These are phyloP conservation scores for Phocoena phocoena DNA, from an alignment of 2,113 vertebrate species.

Conservation along the genomic window DNA sequence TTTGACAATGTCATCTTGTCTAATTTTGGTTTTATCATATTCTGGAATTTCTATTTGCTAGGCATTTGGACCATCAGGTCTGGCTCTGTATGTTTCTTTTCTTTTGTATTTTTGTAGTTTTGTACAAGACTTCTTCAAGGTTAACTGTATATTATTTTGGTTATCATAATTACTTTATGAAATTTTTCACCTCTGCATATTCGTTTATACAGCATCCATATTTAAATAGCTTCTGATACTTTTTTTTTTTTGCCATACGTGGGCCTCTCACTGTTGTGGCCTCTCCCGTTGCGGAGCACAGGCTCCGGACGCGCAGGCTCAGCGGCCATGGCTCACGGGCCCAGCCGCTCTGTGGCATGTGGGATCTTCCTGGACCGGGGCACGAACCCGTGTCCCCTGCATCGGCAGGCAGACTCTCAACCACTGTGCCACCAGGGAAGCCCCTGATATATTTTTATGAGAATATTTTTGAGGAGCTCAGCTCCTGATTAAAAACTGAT, in stretches of 20 bases:
- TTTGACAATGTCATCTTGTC: neutral
- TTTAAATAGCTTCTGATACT: neutral
- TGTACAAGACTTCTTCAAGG: neutral
- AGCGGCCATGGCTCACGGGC: no score
- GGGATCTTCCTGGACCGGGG: no score
- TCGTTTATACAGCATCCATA: neutral
- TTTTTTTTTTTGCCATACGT: no score
- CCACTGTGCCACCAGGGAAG: no score
- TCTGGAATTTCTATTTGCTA: neutral
- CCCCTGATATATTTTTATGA: neutral
- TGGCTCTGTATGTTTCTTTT: neutral
- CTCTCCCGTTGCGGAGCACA: no score
- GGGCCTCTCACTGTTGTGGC: no score
- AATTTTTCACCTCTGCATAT: neutral
- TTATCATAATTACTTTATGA: neutral
- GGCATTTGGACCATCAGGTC: neutral
- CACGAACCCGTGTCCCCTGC: no score
- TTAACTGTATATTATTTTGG: neutral
- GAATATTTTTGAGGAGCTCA: neutral
- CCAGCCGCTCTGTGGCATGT: no score
- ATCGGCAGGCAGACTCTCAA: no score
- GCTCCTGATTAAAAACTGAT: neutral
- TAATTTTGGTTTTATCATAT: neutral
- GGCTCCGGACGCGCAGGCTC: rapidly evolving
- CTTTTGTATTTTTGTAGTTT: neutral